These are phyloP conservation scores for Seladonia tumulorum DNA, from an alignment of 2,888 invertebrate genomes.

Conservation along the genomic window DNA sequence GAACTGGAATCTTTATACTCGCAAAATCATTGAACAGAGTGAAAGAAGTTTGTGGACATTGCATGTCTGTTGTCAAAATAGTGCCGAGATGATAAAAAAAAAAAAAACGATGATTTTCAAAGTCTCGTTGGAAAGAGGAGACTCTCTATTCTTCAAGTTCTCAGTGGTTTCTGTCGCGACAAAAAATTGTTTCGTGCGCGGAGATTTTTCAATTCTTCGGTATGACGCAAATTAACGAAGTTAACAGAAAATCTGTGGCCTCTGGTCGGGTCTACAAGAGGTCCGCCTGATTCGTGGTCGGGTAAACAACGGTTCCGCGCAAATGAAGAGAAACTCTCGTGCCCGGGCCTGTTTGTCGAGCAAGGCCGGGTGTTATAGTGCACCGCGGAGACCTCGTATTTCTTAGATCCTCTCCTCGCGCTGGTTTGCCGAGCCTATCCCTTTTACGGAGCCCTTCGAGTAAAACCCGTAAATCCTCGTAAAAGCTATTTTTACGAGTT, in stretches of 20 bases:
- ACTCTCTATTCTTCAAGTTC: not conserved
- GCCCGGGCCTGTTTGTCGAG: not conserved
- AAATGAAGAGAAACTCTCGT: conserved; percentile 29
- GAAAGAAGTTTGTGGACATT: too few species aligned
- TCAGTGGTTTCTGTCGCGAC: not conserved
- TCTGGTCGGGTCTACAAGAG: not conserved
- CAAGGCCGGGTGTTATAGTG: not conserved
- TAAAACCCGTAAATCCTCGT: conserved; percentile 24
- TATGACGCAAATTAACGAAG: too few species aligned
- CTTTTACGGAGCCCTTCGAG: not conserved
- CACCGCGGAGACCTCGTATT: conserved; percentile 29
- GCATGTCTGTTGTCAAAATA: not conserved
- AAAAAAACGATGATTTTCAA: conserved; percentile 7
- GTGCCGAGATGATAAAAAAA: not conserved
- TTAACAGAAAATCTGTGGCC: not conserved
- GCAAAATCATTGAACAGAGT: not conserved
- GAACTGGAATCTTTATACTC: not conserved
- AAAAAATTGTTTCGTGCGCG: not conserved
- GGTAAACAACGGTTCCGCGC: not conserved
- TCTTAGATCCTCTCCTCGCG: not conserved
- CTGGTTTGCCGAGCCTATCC: not conserved
- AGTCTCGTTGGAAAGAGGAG: not conserved
- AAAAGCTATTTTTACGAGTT: conserved; percentile 11
- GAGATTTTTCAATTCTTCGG: not conserved
- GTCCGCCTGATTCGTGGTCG: not conserved